phyloP scores from a whole-genome alignment of 2,113 vertebrate genomes.

The Phaethon lepturus region DNA sequence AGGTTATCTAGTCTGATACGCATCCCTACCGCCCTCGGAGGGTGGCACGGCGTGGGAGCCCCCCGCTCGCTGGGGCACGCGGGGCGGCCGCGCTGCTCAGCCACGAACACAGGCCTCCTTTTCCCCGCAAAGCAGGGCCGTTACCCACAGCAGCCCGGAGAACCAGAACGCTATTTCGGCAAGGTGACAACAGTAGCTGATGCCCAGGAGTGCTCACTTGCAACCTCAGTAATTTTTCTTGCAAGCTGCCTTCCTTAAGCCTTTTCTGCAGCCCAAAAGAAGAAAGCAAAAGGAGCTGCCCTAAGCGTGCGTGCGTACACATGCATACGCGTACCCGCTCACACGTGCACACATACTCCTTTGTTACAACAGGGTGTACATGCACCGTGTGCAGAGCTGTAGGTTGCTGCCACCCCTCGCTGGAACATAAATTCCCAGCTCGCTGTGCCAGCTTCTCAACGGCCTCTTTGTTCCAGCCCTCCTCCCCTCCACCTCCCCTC shows the following conservation, averaged over 20 bases:
- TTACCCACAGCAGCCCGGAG: neutral
- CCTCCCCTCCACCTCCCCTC: conserved; percentile 55
- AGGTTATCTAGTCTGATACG: fast-evolving
- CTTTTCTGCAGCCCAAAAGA: neutral
- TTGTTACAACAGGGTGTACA: conserved; percentile 31
- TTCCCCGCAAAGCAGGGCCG: neutral
- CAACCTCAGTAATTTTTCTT: neutral
- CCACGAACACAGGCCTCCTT: neutral
- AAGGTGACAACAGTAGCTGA: neutral
- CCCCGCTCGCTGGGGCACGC: neutral
- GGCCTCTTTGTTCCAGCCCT: conserved; percentile 71
- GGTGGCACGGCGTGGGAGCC: fast-evolving
- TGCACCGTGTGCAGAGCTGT: conserved; percentile 38
- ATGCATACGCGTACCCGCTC: neutral
- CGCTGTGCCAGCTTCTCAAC: conserved; percentile 61
- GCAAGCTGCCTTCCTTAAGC: neutral
- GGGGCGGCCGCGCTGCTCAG: neutral
- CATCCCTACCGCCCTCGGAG: fast-evolving
- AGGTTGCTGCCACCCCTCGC: conserved; percentile 70
- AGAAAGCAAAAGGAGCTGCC: neutral
- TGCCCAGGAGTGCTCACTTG: neutral
- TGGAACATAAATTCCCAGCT: conserved; percentile 65
- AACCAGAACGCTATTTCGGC: neutral
- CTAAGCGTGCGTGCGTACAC: fast-evolving
- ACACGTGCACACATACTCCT: neutral